Percentiles rank a stretch among this genome's conserved stretches.
Evolutionary conservation across 2,113 vertebrate species (phyloP).

Genomic region (Echinops telfairi): DNA sequence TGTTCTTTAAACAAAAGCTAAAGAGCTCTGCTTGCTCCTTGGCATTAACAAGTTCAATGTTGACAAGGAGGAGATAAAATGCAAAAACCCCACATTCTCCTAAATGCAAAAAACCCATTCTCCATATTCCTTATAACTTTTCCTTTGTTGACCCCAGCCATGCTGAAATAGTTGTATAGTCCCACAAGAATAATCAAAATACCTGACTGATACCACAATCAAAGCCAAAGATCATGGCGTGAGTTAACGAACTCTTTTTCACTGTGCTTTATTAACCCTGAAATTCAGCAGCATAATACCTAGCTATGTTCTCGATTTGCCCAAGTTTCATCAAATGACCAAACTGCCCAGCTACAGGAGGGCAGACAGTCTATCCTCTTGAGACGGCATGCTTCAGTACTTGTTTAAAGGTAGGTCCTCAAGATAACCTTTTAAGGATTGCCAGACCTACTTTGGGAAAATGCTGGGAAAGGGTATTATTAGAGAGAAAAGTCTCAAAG

Average conservation of each 20-base stretch:
- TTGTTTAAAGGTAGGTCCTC: neutral
- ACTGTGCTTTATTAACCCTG: neutral
- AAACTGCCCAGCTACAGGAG: neutral
- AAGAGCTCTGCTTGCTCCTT: neutral
- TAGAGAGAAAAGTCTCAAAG: neutral
- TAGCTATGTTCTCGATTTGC: accelerated
- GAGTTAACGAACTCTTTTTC: neutral
- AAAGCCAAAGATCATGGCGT: neutral
- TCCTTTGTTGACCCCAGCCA: neutral
- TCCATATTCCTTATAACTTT: neutral
- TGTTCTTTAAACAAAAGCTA: neutral
- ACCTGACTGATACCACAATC: neutral
- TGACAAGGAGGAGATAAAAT: neutral
- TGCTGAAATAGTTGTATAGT: accelerated
- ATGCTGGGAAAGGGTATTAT: neutral
- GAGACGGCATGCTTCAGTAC: neutral
- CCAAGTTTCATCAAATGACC: neutral
- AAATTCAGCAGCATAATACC: neutral
- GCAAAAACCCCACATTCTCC: neutral
- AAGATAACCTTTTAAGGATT: neutral
- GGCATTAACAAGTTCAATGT: neutral
- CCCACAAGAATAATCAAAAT: neutral
- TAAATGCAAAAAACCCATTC: too few relatives aligned
- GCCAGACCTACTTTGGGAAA: neutral
- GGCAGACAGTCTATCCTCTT: neutral